phyloP scores from a whole-genome alignment of 2,888 invertebrate species.

The Limulus polyphemus region DNA sequence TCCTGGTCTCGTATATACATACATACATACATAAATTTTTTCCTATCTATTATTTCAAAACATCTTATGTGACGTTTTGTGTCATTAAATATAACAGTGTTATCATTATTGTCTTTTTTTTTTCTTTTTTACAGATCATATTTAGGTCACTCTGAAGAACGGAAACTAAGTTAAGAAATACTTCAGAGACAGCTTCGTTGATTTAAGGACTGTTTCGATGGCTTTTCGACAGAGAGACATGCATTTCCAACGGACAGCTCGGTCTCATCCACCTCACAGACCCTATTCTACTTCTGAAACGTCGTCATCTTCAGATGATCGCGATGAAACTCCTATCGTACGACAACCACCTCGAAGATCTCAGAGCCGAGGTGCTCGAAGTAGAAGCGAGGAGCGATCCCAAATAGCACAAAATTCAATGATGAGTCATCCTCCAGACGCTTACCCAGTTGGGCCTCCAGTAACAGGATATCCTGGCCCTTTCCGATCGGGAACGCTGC shows the following conservation, averaged over 20 bases:
- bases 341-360: conserved; percentile 17
- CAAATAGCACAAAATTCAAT: conserved; percentile 6
- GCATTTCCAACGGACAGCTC: not conserved
- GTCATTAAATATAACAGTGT: too few species aligned
- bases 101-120: too few species aligned
- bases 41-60: too few species aligned
- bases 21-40: too few species aligned
- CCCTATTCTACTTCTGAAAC: conserved; percentile 15
- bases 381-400: conserved; percentile 11
- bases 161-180: too few species aligned
- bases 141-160: too few species aligned
- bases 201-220: too few species aligned
- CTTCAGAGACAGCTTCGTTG: too few species aligned
- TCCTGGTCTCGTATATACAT: too few species aligned
- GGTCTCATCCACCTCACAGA: conserved; percentile 6
- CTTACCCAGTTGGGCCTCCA: not conserved
- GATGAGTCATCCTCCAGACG: not conserved
- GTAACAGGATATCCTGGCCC: not conserved
- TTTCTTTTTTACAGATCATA: too few species aligned
- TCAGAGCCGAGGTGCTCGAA: conserved; percentile 7
- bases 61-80: too few species aligned
- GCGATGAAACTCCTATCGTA: conserved; percentile 26
- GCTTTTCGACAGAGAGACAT: too few species aligned
- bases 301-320: conserved; percentile 23
- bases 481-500: conserved; percentile 9